A percentile compares a stretch with the other conserved stretches of the same genome.
phyloP scores from a whole-genome alignment of 2,888 invertebrate genomes.

The Nasonia oneida region DNA sequence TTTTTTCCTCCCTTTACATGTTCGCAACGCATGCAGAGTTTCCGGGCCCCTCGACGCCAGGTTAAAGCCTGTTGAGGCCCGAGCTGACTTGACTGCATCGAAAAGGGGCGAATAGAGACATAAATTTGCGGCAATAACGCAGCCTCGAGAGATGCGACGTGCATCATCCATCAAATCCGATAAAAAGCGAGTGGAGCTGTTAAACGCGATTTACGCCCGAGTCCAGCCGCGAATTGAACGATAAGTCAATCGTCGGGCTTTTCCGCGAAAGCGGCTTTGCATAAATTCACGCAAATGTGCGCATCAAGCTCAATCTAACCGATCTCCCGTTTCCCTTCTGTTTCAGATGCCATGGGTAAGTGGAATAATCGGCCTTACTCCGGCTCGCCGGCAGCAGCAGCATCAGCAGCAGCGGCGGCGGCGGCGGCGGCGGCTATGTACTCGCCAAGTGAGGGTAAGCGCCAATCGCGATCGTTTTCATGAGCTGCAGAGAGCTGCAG shows the following conservation, averaged over 20 bases:
- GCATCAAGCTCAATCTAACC: constrained; percentile 26
- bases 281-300: neutral
- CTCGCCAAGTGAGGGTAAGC: constrained; percentile 39
- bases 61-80: neutral
- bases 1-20: neutral
- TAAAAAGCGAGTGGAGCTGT: neutral
- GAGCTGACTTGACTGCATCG: neutral
- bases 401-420: neutral
- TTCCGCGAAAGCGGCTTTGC: constrained; percentile 33
- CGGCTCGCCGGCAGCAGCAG: neutral
- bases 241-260: constrained; percentile 54
- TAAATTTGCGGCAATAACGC: neutral
- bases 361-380: constrained; percentile 71
- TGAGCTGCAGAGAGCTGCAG: neutral
- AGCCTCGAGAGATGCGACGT: no score
- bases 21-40: no score
- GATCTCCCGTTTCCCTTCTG: constrained; percentile 79
- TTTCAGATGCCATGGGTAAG: constrained; percentile 92
- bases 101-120: neutral
- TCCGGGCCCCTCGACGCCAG: neutral
- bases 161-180: no score
- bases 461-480: constrained; percentile 37
- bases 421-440: constrained; percentile 12
- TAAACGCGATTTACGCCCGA: constrained; percentile 29
- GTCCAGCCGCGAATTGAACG: constrained; percentile 23